phyloP scores from a whole-genome alignment of 2,888 invertebrate genomes.

The Rosalia funebris region DNA sequence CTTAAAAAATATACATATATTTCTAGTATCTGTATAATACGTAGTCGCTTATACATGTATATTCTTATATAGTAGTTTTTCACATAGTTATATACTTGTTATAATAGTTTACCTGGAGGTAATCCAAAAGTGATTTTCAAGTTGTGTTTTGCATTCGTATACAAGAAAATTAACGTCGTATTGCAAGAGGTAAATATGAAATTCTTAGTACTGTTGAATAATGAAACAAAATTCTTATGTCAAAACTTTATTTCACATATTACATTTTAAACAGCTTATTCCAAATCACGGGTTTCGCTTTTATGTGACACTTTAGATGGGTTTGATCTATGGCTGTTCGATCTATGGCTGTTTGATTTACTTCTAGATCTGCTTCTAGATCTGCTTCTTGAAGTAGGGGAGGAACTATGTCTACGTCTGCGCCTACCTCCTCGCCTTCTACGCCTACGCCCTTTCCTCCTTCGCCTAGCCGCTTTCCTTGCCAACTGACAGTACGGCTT shows the following conservation, averaged over 20 bases:
- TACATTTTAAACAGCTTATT: constrained; percentile 1
- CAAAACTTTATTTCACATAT: background rate
- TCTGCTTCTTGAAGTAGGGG: background rate
- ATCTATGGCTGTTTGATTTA: background rate
- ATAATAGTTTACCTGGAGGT: no score
- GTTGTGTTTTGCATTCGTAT: no score
- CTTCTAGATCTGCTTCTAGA: background rate
- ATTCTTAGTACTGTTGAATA: background rate
- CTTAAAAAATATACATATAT: no score
- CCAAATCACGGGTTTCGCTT: background rate
- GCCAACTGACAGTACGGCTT: constrained; percentile 34
- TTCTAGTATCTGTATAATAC: no score
- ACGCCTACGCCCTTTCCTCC: background rate
- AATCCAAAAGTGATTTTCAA: no score
- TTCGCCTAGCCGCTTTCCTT: constrained; percentile 27
- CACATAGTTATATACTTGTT: no score
- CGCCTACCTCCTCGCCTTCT: background rate
- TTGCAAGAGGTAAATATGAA: no score
- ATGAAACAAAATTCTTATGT: background rate
- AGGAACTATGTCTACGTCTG: background rate
- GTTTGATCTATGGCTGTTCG: no score
- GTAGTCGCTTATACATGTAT: no score
- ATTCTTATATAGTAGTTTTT: no score
- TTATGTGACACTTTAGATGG: background rate
- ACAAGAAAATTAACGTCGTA: no score